Evolutionary conservation across 1,140 invertebrate genomes (phyloP).

Genomic region (Drosophila fuyamai): DNA sequence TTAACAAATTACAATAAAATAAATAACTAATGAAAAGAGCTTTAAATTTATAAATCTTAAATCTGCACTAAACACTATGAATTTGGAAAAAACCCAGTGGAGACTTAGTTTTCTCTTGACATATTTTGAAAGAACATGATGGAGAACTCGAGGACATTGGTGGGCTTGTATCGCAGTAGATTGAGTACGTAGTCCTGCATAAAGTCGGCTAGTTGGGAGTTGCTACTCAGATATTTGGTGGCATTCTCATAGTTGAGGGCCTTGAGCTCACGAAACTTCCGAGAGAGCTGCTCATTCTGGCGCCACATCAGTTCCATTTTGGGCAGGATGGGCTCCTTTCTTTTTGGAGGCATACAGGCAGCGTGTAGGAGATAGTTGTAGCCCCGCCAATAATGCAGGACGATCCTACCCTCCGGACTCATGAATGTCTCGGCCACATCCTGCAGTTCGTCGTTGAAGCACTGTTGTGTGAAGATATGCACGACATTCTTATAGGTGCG

Average conservation of each 20-base stretch:
- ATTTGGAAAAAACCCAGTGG: neutral
- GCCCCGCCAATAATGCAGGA: slow-evolving; percentile 69
- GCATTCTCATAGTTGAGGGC: slow-evolving; percentile 73
- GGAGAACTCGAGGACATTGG: slow-evolving; percentile 73
- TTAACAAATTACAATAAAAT: neutral
- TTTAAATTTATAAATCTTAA: neutral
- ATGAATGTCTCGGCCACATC: slow-evolving; percentile 76
- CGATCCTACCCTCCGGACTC: slow-evolving; percentile 60
- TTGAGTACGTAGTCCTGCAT: slow-evolving; percentile 73
- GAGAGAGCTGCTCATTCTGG: slow-evolving; percentile 38
- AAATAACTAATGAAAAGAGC: neutral
- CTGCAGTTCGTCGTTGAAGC: slow-evolving; percentile 75
- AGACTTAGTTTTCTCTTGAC: neutral
- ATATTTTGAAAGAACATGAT: slow-evolving; percentile 80
- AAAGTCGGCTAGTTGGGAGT: slow-evolving; percentile 66
- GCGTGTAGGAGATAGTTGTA: slow-evolving; percentile 74
- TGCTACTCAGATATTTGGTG: slow-evolving; percentile 45
- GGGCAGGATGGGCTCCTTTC: slow-evolving; percentile 45
- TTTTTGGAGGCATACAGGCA: slow-evolving; percentile 50
- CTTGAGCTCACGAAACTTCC: slow-evolving; percentile 50
- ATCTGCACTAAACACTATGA: neutral
- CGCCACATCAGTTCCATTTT: slow-evolving; percentile 77
- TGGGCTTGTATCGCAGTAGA: slow-evolving; percentile 73
- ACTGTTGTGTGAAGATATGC: slow-evolving; percentile 68
- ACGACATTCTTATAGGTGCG: slow-evolving; percentile 66